These are phyloP conservation scores for Drosophila greeni DNA, from an alignment of 2,888 invertebrate genomes.

Conservation along the genomic window DNA sequence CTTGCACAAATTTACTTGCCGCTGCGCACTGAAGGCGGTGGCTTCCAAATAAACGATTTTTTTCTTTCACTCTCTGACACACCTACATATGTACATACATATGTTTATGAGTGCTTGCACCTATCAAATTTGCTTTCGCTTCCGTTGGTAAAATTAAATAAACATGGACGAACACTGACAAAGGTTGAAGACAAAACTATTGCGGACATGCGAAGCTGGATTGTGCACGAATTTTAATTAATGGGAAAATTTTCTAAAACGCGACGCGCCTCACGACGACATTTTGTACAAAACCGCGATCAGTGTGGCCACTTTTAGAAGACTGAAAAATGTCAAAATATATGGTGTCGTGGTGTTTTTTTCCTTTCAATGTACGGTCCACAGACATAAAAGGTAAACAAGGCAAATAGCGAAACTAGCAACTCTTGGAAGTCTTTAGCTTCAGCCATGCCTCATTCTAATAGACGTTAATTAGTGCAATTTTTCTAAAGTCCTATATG, in stretches of 20 bases:
- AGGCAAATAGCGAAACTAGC: too few species aligned
- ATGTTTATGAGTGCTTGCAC: constrained; percentile 1
- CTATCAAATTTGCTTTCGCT: constrained; percentile 3
- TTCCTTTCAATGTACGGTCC: background rate
- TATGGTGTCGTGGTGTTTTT: background rate
- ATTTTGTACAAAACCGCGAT: constrained; percentile 5
- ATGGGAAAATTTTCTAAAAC: constrained; percentile 2
- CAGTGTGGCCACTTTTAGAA: background rate
- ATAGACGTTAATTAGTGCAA: too few species aligned
- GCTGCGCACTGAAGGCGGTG: constrained; percentile 24
- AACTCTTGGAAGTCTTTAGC: too few species aligned
- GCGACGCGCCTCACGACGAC: constrained; percentile 3
- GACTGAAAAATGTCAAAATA: background rate
- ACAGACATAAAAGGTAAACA: background rate
- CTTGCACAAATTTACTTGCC: constrained; percentile 22
- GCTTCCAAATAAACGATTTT: constrained; percentile 4
- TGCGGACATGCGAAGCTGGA: background rate
- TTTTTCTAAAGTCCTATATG: too few species aligned
- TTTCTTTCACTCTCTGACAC: background rate
- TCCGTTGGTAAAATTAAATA: background rate
- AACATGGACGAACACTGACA: constrained; percentile 5
- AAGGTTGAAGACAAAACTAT: constrained; percentile 1
- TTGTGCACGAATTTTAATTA: background rate
- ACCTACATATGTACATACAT: constrained; percentile 1
- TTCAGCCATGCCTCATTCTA: too few species aligned